Evolutionary conservation across 2,888 invertebrate species (phyloP), one percentile per base, ranked within the genome.

Genomic region (Hecatera dysodea): DNA sequence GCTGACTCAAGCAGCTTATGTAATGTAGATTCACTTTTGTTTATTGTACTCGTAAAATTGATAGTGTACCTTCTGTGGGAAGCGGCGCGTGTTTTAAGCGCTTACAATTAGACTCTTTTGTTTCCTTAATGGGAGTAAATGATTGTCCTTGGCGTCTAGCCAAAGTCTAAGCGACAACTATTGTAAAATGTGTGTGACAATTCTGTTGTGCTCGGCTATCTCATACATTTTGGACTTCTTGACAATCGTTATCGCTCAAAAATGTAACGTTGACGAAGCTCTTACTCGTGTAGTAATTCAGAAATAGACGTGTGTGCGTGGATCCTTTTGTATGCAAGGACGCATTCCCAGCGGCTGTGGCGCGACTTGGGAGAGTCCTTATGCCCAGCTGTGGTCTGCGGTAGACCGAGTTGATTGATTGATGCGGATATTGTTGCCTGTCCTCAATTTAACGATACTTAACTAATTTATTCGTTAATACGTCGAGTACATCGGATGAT

Each of bases 11-110:
- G 57, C 29, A 36, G 67, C 48, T 71, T 76, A 76, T 77, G 81
- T 77, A 67, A 76, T 80, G 61, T 42, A 48, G 68, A 71, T 69
- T 74, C 71, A 70, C 82, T 83, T 81, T 82, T 81, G 61, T 75
- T 77, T 71, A 67, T 65, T 68, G 67, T 44, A 46, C 46, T 79
- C 65, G 61, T 65, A 63, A 63, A 57, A 55, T 68, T 79, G 62
- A 72, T 68, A 61, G 78, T 63, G 50, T 57, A 50, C 50, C n/a
- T n/a, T n/a, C n/a, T 63, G 64, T 68, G 67, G 64, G 77, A 75
- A 68, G 29, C 36, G 39, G 19, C 11, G 44, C 9, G 39, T 19
- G 72, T 70, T 62, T 55, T 44, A 55, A 52, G 48, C 12, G 27
- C 22, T 6, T 12, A n/a, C n/a, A n/a, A n/a, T 19, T 1, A 56